A percentile compares a stretch with the other conserved stretches of the same genome.
These are phyloP conservation scores for Pristionchus pacificus DNA, from an alignment of 1,140 invertebrate genomes.

Conservation along the genomic window DNA sequence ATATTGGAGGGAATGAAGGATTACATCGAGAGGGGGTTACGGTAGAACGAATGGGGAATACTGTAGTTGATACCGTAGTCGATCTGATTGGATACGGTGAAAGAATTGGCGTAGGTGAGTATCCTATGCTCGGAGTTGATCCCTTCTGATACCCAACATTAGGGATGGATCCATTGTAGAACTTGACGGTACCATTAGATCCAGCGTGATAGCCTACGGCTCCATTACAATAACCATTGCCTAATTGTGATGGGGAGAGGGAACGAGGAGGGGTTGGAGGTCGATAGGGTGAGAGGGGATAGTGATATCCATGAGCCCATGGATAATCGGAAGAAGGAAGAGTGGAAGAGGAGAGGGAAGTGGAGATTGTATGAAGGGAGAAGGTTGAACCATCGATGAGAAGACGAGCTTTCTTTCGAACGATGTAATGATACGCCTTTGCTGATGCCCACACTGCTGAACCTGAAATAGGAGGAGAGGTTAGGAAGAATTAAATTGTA, in stretches of 20 bases:
- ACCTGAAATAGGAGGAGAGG: not conserved
- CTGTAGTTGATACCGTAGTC: too few relatives aligned
- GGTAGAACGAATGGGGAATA: too few relatives aligned
- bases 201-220: not conserved
- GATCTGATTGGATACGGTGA: too few relatives aligned
- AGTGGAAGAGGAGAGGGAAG: not conserved
- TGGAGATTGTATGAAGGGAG: not conserved
- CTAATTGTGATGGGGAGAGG: not conserved
- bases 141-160: too few relatives aligned
- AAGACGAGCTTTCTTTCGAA: not conserved
- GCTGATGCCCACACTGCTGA: not conserved
- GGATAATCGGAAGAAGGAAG: not conserved
- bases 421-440: not conserved
- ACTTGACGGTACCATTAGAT: too few relatives aligned
- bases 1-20: too few relatives aligned
- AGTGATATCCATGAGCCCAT: not conserved
- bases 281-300: not conserved
- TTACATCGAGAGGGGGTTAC: too few relatives aligned
- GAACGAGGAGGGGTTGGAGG: not conserved
- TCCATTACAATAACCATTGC: not conserved
- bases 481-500: too few relatives aligned
- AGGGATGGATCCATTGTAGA: too few relatives aligned
- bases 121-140: too few relatives aligned
- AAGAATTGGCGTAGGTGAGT: too few relatives aligned
- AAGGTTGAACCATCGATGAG: not conserved